Evolutionary conservation across 2,888 invertebrate species (phyloP), one percentile per base, ranked within the genome.

Genomic region (Brachycybe producta): DNA sequence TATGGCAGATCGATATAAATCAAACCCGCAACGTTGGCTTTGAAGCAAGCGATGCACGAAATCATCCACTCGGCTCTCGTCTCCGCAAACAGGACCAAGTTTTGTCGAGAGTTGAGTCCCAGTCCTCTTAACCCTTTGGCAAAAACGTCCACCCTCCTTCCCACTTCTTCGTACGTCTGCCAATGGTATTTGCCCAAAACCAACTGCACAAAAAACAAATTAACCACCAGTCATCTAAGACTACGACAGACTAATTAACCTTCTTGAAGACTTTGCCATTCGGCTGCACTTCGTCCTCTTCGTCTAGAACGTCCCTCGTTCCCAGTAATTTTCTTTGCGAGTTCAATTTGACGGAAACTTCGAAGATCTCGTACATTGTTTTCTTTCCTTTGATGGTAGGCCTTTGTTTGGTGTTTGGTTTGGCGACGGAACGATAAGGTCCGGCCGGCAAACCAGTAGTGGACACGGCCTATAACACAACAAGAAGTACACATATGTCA

Each of bases 41-140:
- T 88, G 73, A 98, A 92, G 69, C 92, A 85, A 48, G 91, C 94
- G 64, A 95, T 87, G 1, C 94, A 92, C 0, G 91, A 84, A 44
- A 95, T 74, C 80, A 97, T 84, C 98, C 98, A 98, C 71, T 98
- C 97, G 42, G 87, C 87, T 59, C 95, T 75, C 0, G 97, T 98
- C 71, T 98, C 98, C 0, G 95, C 92, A 73, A 94, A 97, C 63
- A 98, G 81, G 49, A 86, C 90, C 58, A 97, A 75, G 67, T 84
- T 86, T 55, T 77, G 70, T 8, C 75, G 74, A 7, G 83, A 79
- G 58, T 71, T 67, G 61, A 83, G 77, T 26, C 90, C 91, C 32
- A 87, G 69, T 61, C 79, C 80, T 35, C 82, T 75, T 55, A 98
- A 72, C 1, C 95, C 97, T 51, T 80, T 79, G 42, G 87, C 86